Conservation (phyloP, 2,888 invertebrate genomes). For the Cheilosia vulpina region DNA sequence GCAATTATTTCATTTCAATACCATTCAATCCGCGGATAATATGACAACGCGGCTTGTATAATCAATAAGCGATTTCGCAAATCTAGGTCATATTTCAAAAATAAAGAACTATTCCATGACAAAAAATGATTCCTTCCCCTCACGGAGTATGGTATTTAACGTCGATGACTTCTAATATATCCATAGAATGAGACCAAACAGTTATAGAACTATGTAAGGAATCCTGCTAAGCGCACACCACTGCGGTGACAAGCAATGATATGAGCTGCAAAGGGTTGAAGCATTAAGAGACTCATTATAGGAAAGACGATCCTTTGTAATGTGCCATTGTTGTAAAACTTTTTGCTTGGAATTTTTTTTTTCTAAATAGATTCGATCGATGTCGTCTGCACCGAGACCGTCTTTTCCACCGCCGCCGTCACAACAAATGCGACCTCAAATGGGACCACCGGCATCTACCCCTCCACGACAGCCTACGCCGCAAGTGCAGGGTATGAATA, state of each 20-base stretch:
- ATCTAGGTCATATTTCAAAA: conserved; percentile 83
- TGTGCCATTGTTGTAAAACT: conserved; percentile 4
- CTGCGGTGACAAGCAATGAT: conserved; percentile 23
- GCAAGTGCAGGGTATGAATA: conserved; percentile 75
- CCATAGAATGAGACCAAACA: conserved; percentile 31
- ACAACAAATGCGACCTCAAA: conserved; percentile 78
- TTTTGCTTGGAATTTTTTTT: conserved; percentile 72
- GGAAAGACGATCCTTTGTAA: conserved; percentile 23
- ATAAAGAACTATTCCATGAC: conserved; percentile 80
- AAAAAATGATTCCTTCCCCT: conserved; percentile 76
- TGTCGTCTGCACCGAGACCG: conserved; percentile 80
- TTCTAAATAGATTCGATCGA: conserved; percentile 80
- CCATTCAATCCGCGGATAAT: conserved; percentile 37
- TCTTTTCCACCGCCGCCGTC: conserved; percentile 53
- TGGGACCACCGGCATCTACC: conserved; percentile 80
- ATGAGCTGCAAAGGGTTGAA: conserved; percentile 24
- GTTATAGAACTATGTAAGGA: conserved; percentile 21
- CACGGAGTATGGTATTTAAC: conserved; percentile 35
- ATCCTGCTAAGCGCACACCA: conserved; percentile 4
- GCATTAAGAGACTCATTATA: conserved; percentile 24
- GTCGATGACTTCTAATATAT: conserved; percentile 45
- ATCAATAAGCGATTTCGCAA: conserved; percentile 83
- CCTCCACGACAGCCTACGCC: conserved; percentile 79
- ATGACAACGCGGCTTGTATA: conserved; percentile 80
- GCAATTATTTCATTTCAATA: conserved; percentile 66